Evolutionary conservation across 1,140 invertebrate genomes (phyloP).

Genomic region (Cardiocondyla obscurior): DNA sequence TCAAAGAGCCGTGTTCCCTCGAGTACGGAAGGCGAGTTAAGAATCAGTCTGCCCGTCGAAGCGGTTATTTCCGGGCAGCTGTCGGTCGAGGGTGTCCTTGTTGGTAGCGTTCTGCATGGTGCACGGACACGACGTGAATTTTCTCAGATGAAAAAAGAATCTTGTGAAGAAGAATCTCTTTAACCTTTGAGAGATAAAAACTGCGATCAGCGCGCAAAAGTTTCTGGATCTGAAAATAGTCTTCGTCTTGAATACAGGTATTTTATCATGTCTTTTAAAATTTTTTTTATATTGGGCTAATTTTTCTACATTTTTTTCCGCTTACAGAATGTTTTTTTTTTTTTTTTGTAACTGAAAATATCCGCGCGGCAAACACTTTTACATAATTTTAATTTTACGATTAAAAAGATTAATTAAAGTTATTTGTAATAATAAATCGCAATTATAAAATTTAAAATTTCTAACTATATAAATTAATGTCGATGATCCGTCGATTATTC

Average conservation of each 20-base stretch:
- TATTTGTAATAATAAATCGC: background rate
- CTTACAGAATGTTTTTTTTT: too few relatives aligned
- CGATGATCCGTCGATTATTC: background rate
- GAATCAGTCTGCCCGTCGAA: conserved; percentile 36
- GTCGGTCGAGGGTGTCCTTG: conserved; percentile 28
- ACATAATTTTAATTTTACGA: background rate
- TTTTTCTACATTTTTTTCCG: conserved; percentile 50
- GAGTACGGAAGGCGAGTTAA: conserved; percentile 65
- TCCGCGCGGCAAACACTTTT: too few relatives aligned
- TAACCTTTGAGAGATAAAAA: background rate
- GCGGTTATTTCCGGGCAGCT: conserved; percentile 68
- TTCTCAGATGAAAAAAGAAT: background rate
- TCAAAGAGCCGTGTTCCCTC: conserved; percentile 62
- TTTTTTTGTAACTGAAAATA: conserved; percentile 41
- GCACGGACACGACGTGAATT: background rate
- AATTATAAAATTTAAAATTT: background rate
- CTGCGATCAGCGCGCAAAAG: background rate
- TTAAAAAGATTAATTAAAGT: background rate
- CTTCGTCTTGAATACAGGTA: background rate
- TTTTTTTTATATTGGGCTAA: conserved; percentile 12
- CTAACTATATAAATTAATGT: background rate
- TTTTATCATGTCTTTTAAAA: background rate
- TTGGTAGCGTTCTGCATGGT: background rate
- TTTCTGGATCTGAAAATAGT: background rate
- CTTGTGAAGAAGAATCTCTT: background rate